These are phyloP conservation scores for Cetoscarus ocellatus DNA, from an alignment of 2,797 vertebrate species.

Conservation along the genomic window DNA sequence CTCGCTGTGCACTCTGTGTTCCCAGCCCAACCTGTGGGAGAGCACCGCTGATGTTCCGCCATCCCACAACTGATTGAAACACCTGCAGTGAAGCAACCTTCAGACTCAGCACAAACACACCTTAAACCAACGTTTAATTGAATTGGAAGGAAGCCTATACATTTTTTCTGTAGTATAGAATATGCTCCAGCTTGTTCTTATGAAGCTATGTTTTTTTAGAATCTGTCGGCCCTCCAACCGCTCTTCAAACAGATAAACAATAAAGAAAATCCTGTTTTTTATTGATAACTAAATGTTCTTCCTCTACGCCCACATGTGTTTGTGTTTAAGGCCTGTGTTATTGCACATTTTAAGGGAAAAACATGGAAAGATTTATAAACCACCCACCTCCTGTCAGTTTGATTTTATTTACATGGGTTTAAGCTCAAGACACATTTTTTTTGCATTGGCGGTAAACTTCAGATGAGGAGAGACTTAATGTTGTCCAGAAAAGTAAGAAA, in stretches of 20 bases:
- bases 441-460: conserved; percentile 12
- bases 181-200: conserved; percentile 10
- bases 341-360: conserved; percentile 32
- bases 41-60: conserved; percentile 77
- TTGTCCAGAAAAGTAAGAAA: too few relatives aligned
- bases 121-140: conserved; percentile 58
- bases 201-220: conserved; percentile 39
- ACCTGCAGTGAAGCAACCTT: conserved; percentile 68
- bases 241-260: conserved; percentile 37
- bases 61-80: conserved; percentile 71
- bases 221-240: conserved; percentile 38
- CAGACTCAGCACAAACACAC: conserved; percentile 38
- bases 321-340: conserved; percentile 52
- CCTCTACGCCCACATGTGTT: conserved; percentile 54
- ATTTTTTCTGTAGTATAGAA: conserved; percentile 33
- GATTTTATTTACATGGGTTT: conserved; percentile 44
- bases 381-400: conserved; percentile 69
- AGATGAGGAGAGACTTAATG: background rate
- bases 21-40: conserved; percentile 68
- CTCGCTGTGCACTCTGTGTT: conserved; percentile 67
- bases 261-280: conserved; percentile 44
- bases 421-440: conserved; percentile 36
- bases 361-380: conserved; percentile 58
- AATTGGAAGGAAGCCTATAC: conserved; percentile 39
- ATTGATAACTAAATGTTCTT: conserved; percentile 61